Evolutionary conservation across 2,113 vertebrate species (phyloP), one percentile per base, ranked within the genome.

Genomic region (Oncorhynchus nerka): DNA sequence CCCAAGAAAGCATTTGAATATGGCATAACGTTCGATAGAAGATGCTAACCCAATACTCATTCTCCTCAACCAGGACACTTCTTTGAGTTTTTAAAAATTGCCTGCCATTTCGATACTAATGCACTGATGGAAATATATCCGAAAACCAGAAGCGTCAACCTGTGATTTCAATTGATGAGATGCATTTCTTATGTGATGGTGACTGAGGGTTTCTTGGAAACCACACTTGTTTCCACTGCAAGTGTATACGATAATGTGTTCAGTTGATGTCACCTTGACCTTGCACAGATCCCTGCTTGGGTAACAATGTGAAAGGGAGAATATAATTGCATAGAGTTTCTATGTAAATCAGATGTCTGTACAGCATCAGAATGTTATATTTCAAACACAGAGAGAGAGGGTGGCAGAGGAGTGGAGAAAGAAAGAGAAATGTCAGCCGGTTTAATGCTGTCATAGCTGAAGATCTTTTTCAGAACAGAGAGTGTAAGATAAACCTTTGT

Each of bases 1-100:
- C 73, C 28, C 16, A 24, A 69, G 11, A 22, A 61, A 73, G 61
- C 20, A 7, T 75, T 66, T 75, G 70, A 78, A 73, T 75, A 32
- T 67, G 59, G 75, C 68, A n/a, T 74, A 70, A 74, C 74, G 67
- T 71, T n/a, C 15, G 66, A 64, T 5, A 11, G 62, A 57, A 65
- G n/a, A 51, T 49, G 73, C 30, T 73, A 26, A 39, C n/a, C 28
- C 49, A 16, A 16, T 26, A 39, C 28, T 57, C 19, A n/a, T 28
- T 22, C 28, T 55, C 15, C 16, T 12, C 3, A 55, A 55, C 12
- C 12, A 55, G 51, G 11, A 55, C 51, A 55, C 15, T 55, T 55
- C 51, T 55, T 55, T 55, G 51, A 55, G 51, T 12, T 19, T 55
- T 55, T 55, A 4, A 2, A 55, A 55, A 55, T 55, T 15, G 51